Evolutionary conservation across 1,140 invertebrate genomes (phyloP).

Genomic region (Leptoteleia sp.): DNA sequence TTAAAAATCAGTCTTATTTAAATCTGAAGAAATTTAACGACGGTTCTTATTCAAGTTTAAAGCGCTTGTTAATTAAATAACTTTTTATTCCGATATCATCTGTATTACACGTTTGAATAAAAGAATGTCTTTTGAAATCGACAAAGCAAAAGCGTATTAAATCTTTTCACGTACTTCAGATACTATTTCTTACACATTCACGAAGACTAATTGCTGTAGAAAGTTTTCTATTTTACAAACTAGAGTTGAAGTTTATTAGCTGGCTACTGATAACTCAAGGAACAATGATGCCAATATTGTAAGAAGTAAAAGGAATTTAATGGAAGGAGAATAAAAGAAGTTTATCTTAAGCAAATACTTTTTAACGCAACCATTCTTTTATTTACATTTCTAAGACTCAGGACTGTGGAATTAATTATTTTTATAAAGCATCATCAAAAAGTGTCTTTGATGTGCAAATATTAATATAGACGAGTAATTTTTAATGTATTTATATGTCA

Average conservation of each 20-base stretch:
- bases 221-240: constrained; percentile 7
- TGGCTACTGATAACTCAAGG: neutral
- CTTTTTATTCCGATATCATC: constrained; percentile 3
- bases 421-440: no score
- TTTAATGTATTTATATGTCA: no score
- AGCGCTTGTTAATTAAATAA: constrained; percentile 6
- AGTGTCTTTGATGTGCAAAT: no score
- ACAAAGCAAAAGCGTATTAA: neutral
- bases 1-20: neutral
- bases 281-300: neutral
- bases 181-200: constrained; percentile 3
- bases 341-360: no score
- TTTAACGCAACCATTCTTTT: no score
- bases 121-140: neutral
- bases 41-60: neutral
- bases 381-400: no score
- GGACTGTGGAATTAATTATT: no score
- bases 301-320: no score
- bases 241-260: neutral
- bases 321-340: no score
- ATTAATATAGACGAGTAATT: no score
- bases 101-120: constrained; percentile 10
- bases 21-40: neutral
- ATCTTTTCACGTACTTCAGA: constrained; percentile 21
- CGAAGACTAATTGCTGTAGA: constrained; percentile 4